Evolutionary conservation across 2,113 vertebrate species (phyloP), one percentile per base, ranked within the genome.

Genomic region (Pterocles gutturalis): DNA sequence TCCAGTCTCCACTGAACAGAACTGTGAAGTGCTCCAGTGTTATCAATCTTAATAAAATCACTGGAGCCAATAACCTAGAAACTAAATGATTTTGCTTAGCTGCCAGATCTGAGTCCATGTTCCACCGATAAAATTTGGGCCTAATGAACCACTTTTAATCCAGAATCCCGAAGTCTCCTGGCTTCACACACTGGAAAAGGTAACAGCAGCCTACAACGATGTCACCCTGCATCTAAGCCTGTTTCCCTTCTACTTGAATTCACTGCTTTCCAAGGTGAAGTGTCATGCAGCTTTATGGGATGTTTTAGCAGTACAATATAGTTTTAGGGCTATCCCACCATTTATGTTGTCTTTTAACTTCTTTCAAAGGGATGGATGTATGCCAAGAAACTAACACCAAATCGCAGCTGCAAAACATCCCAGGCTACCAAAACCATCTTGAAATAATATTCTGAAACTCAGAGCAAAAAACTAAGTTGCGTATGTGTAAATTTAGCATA

Each of bases 11-110:
- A 16, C 17, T 81, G 34, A 89, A 60, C 19, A 90, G 58, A 90
- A 17, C 14, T 80, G 48, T 82, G 38, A 92, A 72, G 29, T 19
- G 22, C 28, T 92, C 45, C 54, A 26, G 22, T 1, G 4, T 61
- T 84, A 95, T 96, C 69, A 67, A 83, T 95, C 83, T 95, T 96
- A 71, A 91, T 73, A 96, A 96, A 95, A 94, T 49, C 48, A 79
- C 31, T 67, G 58, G 20, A 48, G 57, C 77, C 76, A 65, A 85
- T 95, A 96, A 93, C 33, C 70, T 80, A 94, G 73, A 85, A 87
- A 34, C 13, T 84, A 60, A 96, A 38, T 9, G 10, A 82, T 77
- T 89, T 43, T 72, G 33, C 76, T 92, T 58, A 83, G 45, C 36
- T 87, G 86, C 31, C 78, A 96, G 60, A 81, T 79, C 49, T 73